Percentiles rank a stretch among this genome's conserved stretches.
These are phyloP conservation scores for Caenorhabditis sp. DNA, from an alignment of 2,888 invertebrate species.

Conservation along the genomic window DNA sequence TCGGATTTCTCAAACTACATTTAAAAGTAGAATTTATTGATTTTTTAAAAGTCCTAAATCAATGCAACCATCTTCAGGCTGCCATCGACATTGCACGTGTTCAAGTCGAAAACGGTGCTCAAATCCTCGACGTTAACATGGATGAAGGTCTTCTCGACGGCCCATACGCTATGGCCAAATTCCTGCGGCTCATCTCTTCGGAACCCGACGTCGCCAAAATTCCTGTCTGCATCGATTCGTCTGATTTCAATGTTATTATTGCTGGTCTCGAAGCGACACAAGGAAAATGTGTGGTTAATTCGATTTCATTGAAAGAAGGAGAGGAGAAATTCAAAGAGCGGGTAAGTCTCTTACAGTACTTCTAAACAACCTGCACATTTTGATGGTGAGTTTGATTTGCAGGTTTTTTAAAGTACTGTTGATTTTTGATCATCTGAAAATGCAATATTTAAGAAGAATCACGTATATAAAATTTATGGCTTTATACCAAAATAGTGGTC, in stretches of 20 bases:
- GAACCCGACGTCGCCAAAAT: constrained; percentile 77
- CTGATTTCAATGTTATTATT: constrained; percentile 76
- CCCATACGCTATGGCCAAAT: constrained; percentile 74
- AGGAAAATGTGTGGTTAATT: constrained; percentile 77
- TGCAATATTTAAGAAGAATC: background rate
- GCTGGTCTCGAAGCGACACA: constrained; percentile 76
- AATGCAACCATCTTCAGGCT: constrained; percentile 71
- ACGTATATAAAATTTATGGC: too few relatives aligned
- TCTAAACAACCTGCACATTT: too few relatives aligned
- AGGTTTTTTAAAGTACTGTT: background rate
- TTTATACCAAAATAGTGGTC: too few relatives aligned
- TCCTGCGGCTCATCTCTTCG: constrained; percentile 75
- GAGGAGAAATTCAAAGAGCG: constrained; percentile 75
- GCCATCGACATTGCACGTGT: constrained; percentile 75
- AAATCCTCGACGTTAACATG: constrained; percentile 76
- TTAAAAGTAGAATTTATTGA: too few relatives aligned
- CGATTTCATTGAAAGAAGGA: constrained; percentile 77
- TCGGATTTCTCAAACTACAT: too few relatives aligned
- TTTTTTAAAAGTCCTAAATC: too few relatives aligned
- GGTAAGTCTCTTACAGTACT: too few relatives aligned
- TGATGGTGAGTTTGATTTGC: too few relatives aligned
- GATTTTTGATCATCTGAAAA: background rate
- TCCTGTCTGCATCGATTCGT: constrained; percentile 76
- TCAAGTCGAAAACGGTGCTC: constrained; percentile 77
- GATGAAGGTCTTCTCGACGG: constrained; percentile 76